Base-by-base conservation (phyloP, 2,888 invertebrate species). In the Drosophila meridionalis region DNA sequence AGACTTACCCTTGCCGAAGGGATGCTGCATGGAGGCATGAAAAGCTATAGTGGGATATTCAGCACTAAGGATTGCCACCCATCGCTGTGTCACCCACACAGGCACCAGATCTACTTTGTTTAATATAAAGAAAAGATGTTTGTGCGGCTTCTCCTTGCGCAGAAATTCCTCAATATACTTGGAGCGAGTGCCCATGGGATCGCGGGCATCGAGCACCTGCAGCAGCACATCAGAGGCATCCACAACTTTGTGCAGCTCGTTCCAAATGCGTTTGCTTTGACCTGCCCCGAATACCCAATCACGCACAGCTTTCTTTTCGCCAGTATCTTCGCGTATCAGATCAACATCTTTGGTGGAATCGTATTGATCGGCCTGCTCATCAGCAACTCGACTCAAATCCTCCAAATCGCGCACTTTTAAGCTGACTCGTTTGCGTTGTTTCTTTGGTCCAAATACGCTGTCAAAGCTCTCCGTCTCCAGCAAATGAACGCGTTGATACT, bases 31-130 rank as follows among this genome's bases (percentile, higher is more conserved):
- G n/a, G 99, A 99, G 1, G 99, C 99, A 94, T 99, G 99, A 92
- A 99, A 99, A 0, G 99, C 99, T 86, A 99, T 95, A 0, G 99
- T 99, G 6, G 99, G 99, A 93, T 98, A 98, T 92, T 99, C 99
- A 14, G 96, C 94, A 92, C 98, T 99, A 9, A 99, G 94, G 84
- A 98, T 96, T 12, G 97, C 97, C 0, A 99, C 98, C 99, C 99
- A 99, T 76, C 98, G 95, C 93, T 99, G 98, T 78, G 99, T 99
- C 0, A 98, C 98, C 99, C 99, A 99, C 32, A 97, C 98, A 0
- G 99, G 99, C 3, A 99, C 98, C 73, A 99, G 94, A 94, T 98
- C 97, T 3, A 98, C 97, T 94, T 99, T 99, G 93, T 99, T 99
- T 66, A 99, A 93, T 63, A 99, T 96, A 91, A 99, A 98, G 88